These are phyloP conservation scores for Chionis minor DNA, from an alignment of 2,113 vertebrate genomes.

Conservation along the genomic window DNA sequence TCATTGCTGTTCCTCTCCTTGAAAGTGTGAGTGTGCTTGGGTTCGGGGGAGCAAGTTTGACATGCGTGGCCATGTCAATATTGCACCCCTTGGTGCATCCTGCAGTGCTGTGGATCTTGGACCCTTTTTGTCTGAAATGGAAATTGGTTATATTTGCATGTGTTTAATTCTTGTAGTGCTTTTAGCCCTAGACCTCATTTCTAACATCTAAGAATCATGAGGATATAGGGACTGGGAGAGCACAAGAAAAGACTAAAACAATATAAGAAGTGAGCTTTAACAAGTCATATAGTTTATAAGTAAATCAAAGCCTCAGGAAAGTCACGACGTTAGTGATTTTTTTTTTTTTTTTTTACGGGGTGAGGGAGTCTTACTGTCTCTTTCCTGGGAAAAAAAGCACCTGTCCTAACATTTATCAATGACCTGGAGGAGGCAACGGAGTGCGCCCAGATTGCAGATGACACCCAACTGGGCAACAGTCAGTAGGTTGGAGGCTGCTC, in stretches of 20 bases:
- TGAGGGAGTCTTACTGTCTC: not conserved
- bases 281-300: not conserved
- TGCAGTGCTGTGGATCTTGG: not conserved
- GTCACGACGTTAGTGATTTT: not conserved
- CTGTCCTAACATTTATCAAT: not conserved
- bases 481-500: not conserved
- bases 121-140: not conserved
- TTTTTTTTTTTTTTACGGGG: not conserved
- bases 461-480: not conserved
- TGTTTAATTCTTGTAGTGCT: not conserved
- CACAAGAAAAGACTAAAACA: not conserved
- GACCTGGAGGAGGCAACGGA: not conserved
- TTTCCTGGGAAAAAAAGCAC: not conserved
- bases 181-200: not conserved
- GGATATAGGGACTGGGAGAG: not conserved
- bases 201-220: not conserved
- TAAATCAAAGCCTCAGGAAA: not conserved
- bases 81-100: not conserved
- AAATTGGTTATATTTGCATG: not conserved
- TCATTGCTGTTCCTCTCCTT: not conserved
- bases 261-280: not conserved
- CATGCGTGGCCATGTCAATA: not conserved
- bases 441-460: not conserved
- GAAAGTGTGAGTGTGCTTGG: not conserved
- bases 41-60: not conserved